Conservation (phyloP, 2,888 invertebrate genomes). For the Geophilus truncorum region DNA sequence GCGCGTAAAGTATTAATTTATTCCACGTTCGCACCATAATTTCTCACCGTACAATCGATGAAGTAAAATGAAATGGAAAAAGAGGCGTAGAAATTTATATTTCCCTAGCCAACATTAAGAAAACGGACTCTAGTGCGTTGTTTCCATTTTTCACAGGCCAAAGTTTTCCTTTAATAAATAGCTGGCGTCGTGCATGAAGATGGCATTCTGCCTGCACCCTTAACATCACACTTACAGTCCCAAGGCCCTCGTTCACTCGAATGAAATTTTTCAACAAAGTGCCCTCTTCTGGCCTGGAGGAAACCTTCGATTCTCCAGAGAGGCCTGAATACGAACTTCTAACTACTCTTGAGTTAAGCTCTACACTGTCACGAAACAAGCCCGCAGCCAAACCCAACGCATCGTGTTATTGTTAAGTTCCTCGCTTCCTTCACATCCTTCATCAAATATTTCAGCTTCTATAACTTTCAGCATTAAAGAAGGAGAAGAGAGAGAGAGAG, state of each 20-base stretch:
- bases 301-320: background rate
- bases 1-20: background rate
- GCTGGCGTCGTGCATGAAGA: background rate
- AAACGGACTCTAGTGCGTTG: constrained; percentile 30
- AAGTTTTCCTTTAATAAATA: constrained; percentile 29
- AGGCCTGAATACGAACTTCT: background rate
- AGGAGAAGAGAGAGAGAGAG: too few relatives aligned
- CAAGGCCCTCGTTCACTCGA: constrained; percentile 29
- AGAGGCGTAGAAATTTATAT: constrained; percentile 25
- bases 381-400: background rate
- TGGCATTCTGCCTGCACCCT: background rate
- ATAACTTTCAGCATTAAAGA: too few relatives aligned
- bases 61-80: background rate
- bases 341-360: background rate
- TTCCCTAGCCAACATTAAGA: constrained; percentile 32
- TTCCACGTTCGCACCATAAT: background rate
- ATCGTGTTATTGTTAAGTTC: background rate
- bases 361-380: background rate
- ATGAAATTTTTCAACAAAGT: constrained; percentile 6
- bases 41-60: background rate
- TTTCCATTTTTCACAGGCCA: background rate
- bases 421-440: background rate
- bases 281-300: background rate
- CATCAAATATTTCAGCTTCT: background rate
- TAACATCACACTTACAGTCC: constrained; percentile 22